phyloP scores from a whole-genome alignment of 2,113 vertebrate species.

The Laticauda colubrina region DNA sequence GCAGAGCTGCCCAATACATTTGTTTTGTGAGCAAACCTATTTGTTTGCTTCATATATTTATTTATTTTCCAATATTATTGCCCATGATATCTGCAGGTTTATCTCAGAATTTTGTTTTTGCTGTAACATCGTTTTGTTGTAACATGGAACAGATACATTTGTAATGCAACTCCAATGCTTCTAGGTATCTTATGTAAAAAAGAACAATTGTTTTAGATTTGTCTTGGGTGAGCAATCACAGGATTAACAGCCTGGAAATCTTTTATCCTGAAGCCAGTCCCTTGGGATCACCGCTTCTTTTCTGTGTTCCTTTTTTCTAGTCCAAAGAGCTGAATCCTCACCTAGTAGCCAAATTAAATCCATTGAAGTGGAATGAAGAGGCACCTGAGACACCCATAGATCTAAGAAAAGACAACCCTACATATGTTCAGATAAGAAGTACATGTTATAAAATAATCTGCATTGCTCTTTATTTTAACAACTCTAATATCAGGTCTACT shows the following conservation, averaged over 20 bases:
- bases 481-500: constrained; percentile 21
- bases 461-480: constrained; percentile 25
- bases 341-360: constrained; percentile 66
- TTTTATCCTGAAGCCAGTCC: constrained; percentile 51
- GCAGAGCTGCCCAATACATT: neutral
- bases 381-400: constrained; percentile 32
- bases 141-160: constrained; percentile 22
- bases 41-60: neutral
- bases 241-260: constrained; percentile 57
- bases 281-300: constrained; percentile 47
- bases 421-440: neutral
- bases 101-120: constrained; percentile 5
- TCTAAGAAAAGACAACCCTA: neutral
- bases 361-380: constrained; percentile 62
- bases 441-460: neutral
- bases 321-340: constrained; percentile 62
- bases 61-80: neutral
- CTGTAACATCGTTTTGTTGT: neutral
- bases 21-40: neutral
- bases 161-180: constrained; percentile 47
- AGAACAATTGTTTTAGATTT: constrained; percentile 58
- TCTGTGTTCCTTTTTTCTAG: constrained; percentile 59
- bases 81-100: accelerated
- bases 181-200: constrained; percentile 39
- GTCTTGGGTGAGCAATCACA: constrained; percentile 59